Conservation (phyloP, 2,797 vertebrate genomes). For the Cyclopterus lumpus region DNA sequence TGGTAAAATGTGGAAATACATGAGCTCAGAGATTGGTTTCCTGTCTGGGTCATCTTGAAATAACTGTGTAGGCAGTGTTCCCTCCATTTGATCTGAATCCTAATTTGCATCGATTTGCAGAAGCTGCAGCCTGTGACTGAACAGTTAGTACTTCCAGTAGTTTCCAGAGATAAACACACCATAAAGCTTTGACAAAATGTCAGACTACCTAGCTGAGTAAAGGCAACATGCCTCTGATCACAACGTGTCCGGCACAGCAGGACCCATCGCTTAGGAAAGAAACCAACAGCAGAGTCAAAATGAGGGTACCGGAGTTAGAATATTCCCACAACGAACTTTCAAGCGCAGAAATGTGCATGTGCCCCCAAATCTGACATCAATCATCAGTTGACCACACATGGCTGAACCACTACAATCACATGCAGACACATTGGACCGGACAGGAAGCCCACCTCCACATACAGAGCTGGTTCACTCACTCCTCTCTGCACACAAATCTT, state of each 20-base stretch:
- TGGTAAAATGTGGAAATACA: constrained; percentile 15
- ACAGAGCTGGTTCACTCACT: constrained; percentile 30
- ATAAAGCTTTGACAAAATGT: constrained; percentile 16
- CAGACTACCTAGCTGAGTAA: background rate
- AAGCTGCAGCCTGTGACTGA: constrained; percentile 28
- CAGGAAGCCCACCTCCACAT: constrained; percentile 33
- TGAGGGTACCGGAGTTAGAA: background rate
- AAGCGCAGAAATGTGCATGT: constrained; percentile 4
- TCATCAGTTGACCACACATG: constrained; percentile 58
- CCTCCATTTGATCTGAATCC: constrained; percentile 20
- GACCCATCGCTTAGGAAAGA: background rate
- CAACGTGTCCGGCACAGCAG: background rate
- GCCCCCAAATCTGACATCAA: constrained; percentile 43
- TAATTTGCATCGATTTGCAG: constrained; percentile 56
- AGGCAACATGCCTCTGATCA: background rate
- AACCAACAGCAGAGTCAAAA: background rate
- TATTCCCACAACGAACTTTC: background rate
- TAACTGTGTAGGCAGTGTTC: background rate
- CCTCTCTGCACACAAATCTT: constrained; percentile 42
- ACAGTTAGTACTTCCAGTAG: constrained; percentile 15
- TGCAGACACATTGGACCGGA: constrained; percentile 32
- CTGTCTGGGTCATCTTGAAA: constrained; percentile 10
- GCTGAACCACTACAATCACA: constrained; percentile 51
- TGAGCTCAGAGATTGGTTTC: background rate
- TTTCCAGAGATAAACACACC: constrained; percentile 31